Conservation (phyloP, 2,113 vertebrate species). For the Cavia aperea region DNA sequence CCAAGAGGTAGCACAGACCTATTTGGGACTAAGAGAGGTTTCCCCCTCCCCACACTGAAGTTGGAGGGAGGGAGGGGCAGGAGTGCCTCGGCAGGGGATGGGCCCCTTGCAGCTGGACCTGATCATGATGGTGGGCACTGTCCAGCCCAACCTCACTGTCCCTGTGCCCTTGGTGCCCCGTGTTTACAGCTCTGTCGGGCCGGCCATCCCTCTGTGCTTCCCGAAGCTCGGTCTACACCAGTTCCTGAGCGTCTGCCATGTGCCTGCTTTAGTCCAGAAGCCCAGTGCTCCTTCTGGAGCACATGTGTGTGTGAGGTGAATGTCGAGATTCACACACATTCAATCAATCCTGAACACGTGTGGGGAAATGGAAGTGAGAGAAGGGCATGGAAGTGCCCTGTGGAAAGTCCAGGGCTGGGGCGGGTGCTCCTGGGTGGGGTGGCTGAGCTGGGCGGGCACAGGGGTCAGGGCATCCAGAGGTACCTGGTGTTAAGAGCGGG, state of each 20-base stretch:
- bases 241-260: neutral
- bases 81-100: neutral
- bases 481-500: neutral
- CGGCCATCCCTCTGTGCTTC: neutral
- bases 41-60: too few species aligned
- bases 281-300: neutral
- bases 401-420: neutral
- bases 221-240: neutral
- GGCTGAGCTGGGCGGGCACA: neutral
- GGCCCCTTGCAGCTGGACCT: neutral
- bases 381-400: neutral
- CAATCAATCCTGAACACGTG: neutral
- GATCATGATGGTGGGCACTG: neutral
- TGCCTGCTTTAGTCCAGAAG: neutral
- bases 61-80: neutral
- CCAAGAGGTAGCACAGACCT: too few species aligned
- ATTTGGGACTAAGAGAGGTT: too few species aligned
- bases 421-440: neutral
- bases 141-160: neutral
- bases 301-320: too few species aligned
- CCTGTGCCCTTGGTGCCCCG: neutral
- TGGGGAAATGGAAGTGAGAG: neutral
- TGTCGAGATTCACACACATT: neutral
- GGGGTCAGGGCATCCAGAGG: neutral
- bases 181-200: neutral